phyloP scores from a whole-genome alignment of 2,113 vertebrate species.

The Tragelaphus strepsiceros region DNA sequence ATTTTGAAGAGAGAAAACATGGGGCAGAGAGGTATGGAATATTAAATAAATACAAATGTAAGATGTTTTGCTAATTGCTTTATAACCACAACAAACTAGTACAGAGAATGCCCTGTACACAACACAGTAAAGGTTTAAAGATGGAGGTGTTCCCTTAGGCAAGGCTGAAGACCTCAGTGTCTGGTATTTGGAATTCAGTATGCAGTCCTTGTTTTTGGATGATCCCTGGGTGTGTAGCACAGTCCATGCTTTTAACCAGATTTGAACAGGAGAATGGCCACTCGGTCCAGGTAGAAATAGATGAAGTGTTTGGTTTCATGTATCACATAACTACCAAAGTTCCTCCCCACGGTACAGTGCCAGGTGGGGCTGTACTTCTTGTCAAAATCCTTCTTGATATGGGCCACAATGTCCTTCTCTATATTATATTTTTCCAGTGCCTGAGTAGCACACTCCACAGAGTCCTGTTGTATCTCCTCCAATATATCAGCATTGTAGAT shows the following conservation, averaged over 20 bases:
- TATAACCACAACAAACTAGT: neutral
- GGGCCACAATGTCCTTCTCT: neutral
- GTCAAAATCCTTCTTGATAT: neutral
- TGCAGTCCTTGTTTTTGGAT: neutral
- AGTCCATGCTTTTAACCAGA: neutral
- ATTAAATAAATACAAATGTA: neutral
- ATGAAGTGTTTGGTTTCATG: neutral
- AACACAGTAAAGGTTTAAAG: neutral
- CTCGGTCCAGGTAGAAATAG: neutral
- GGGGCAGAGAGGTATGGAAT: neutral
- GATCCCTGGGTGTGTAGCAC: neutral
- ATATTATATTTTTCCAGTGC: neutral
- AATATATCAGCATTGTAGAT: neutral
- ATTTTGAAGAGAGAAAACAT: neutral
- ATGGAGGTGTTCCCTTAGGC: neutral
- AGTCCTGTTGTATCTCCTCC: neutral
- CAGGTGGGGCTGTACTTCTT: neutral
- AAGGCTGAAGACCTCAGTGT: neutral
- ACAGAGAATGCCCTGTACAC: neutral
- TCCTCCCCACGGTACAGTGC: neutral
- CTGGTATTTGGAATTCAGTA: neutral
- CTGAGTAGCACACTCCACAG: neutral
- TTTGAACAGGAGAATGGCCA: neutral
- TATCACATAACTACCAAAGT: neutral
- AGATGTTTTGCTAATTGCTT: neutral